Base-by-base conservation (phyloP, 2,113 vertebrate genomes). In the Microcebus ravelobensis region DNA sequence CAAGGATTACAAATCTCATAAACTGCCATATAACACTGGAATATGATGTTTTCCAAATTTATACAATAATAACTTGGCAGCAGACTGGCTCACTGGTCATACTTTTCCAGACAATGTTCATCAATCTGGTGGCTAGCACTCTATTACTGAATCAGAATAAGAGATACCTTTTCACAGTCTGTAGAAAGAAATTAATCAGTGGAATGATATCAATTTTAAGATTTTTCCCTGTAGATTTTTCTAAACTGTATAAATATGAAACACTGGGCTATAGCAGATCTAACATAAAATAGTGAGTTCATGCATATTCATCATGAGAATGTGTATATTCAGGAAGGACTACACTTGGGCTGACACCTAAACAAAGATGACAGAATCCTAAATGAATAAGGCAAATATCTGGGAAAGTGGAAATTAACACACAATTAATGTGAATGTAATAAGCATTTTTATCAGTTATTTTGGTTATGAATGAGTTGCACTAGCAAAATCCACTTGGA, bases 331-430 rank as follows among this genome's bases (percentile, higher is more conserved):
- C 73, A 57, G 10, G 14, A 34, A 80, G 21, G 25, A 21, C 36
- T 45, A 21, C 25, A 29, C 25, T 70, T 4, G 39, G 34, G 21
- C 29, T 79, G 74, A 71, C n/a, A 77, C 20, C 68, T 63, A 48
- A 85, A 87, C 18, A 83, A 70, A 87, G 67, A 95, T 13, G 29
- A 79, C 12, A 96, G 63, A 90, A 87, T 90, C 81, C 20, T 48
- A 71, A 87, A 88, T 52, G 48, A 89, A 88, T n/a, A 87, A 95
- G 18, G 20, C 31, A 85, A 90, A 36, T 68, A 39, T 52, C 12
- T 48, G 14, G 18, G 65, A 68, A 93, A 83, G 0, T 27, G 31
- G 34, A 95, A 83, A 90, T 73, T 15, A 80, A 86, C 10, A 95
- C 8, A 71, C 91, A 93, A 82, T n/a, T 45, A 55, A 73, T 55